Conservation (phyloP, 2,113 vertebrate genomes). For the Anoura caudifer region DNA sequence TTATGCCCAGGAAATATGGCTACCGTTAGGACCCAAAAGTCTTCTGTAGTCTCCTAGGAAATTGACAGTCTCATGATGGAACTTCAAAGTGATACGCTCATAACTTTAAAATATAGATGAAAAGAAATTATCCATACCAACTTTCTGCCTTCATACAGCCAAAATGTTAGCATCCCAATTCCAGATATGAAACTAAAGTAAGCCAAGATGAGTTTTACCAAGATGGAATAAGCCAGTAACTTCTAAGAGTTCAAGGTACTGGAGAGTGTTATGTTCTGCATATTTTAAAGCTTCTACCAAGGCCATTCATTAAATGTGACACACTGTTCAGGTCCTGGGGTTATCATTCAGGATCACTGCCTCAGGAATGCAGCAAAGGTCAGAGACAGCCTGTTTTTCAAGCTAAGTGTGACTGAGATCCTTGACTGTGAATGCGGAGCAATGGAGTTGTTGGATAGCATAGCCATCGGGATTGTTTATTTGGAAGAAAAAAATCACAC, state of each 20-base stretch:
- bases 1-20: background rate
- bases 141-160: background rate
- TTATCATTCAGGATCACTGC: slow-evolving; percentile 3
- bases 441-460: background rate
- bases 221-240: background rate
- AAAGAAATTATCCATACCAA: background rate
- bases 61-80: background rate
- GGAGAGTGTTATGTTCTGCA: background rate
- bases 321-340: background rate
- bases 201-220: background rate
- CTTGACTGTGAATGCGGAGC: background rate
- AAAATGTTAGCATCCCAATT: background rate
- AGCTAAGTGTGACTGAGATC: background rate
- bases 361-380: slow-evolving; percentile 24
- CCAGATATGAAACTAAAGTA: background rate
- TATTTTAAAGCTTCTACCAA: background rate
- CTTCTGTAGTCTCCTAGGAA: background rate
- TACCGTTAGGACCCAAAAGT: background rate
- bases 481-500: slow-evolving; percentile 16
- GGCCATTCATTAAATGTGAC: background rate
- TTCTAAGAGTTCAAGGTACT: background rate
- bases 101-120: background rate
- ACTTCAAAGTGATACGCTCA: background rate
- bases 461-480: background rate
- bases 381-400: slow-evolving; percentile 30